These are phyloP conservation scores for Dendrolimus houi DNA, from an alignment of 2,888 invertebrate species.

Conservation along the genomic window DNA sequence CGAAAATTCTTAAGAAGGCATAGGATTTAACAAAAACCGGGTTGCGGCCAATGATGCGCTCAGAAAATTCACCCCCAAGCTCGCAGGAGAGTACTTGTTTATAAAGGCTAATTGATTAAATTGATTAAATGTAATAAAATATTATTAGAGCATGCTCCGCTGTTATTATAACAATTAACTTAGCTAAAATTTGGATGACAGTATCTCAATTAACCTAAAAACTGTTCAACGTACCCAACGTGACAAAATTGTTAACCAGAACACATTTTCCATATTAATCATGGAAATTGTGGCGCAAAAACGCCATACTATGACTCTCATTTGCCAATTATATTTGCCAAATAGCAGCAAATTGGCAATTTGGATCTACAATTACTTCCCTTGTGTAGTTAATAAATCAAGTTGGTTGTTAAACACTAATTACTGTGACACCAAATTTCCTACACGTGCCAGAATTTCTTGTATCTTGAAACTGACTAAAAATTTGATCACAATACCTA, in stretches of 20 bases:
- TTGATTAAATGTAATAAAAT: too few species aligned
- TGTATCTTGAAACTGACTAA: too few species aligned
- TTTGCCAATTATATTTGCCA: conserved; percentile 51
- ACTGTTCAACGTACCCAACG: background rate
- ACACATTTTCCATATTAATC: background rate
- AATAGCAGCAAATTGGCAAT: conserved; percentile 64
- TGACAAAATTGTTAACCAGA: background rate
- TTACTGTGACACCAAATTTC: conserved; percentile 3
- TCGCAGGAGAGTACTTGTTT: too few species aligned
- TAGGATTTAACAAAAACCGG: too few species aligned
- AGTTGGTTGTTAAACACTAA: conserved; percentile 12
- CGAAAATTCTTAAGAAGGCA: too few species aligned
- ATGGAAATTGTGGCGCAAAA: conserved; percentile 22
- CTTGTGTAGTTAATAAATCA: conserved; percentile 41
- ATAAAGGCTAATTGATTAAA: too few species aligned
- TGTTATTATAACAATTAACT: too few species aligned
- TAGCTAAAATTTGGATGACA: too few species aligned
- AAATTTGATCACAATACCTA: too few species aligned
- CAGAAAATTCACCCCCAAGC: too few species aligned
- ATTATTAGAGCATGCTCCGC: too few species aligned
- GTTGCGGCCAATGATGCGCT: too few species aligned
- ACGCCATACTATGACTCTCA: conserved; percentile 39
- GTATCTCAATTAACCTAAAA: background rate
- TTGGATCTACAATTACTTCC: conserved; percentile 53
- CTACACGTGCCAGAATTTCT: background rate